Conservation (phyloP, 2,888 invertebrate species). For the Plagodis pulveraria region DNA sequence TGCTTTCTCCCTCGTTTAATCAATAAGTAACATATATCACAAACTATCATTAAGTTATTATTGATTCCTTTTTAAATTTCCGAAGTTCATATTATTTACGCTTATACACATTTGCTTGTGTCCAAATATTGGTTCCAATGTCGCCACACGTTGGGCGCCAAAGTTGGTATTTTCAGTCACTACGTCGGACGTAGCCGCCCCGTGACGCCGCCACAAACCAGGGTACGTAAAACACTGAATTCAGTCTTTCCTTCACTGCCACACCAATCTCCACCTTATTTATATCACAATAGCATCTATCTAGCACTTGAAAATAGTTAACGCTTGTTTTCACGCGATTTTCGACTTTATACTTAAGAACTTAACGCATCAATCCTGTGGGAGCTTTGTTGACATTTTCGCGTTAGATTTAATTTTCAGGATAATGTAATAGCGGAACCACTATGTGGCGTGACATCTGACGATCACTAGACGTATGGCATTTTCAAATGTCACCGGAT, state of each 20-base stretch:
- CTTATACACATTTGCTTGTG: conserved; percentile 3
- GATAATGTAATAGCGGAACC: conserved; percentile 28
- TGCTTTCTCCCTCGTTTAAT: no score
- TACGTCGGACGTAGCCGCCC: conserved; percentile 63
- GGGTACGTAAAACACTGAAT: conserved; percentile 37
- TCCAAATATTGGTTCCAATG: conserved; percentile 45
- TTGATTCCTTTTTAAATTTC: conserved; percentile 1
- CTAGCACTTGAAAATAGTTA: conserved; percentile 11
- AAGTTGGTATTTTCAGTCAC: conserved; percentile 62
- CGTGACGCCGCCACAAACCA: conserved; percentile 64
- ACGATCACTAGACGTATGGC: conserved; percentile 27
- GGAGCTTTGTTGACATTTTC: conserved; percentile 28
- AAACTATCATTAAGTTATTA: background rate
- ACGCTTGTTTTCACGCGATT: conserved; percentile 9
- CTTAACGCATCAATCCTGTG: conserved; percentile 17
- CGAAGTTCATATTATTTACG: background rate
- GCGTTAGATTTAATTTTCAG: conserved; percentile 31
- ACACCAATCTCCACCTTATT: conserved; percentile 51
- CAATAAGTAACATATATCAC: no score
- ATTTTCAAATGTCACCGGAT: conserved; percentile 29
- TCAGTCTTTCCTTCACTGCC: conserved; percentile 24
- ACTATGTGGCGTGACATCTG: conserved; percentile 14
- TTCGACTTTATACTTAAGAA: conserved; percentile 1
- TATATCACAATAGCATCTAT: conserved; percentile 19
- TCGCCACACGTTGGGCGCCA: conserved; percentile 29